Percentiles rank a stretch among this genome's conserved stretches.
phyloP scores from a whole-genome alignment of 2,888 invertebrate genomes.

The Pegoplata infirma region DNA sequence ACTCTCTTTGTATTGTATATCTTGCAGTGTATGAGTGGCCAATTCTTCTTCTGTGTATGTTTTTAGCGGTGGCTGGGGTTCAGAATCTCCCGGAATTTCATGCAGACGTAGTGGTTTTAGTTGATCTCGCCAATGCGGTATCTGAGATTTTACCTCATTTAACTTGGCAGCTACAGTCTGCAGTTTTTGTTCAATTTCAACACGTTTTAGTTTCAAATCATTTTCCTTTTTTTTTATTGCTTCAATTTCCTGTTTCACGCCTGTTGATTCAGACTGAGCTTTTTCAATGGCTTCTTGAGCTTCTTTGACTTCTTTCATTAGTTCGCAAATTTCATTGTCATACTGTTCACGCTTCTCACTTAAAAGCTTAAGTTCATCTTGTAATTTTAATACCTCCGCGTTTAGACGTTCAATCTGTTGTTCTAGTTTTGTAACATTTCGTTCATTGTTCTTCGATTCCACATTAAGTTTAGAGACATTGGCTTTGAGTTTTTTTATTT shows the following conservation, averaged over 20 bases:
- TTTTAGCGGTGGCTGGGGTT: conserved; percentile 79
- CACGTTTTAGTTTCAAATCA: conserved; percentile 83
- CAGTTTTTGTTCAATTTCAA: conserved; percentile 87
- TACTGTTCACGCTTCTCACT: conserved; percentile 81
- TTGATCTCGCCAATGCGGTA: conserved; percentile 81
- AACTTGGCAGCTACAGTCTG: conserved; percentile 81
- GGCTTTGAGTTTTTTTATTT: conserved; percentile 85
- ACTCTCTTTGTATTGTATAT: conserved; percentile 81
- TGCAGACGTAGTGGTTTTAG: conserved; percentile 81
- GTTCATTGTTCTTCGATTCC: conserved; percentile 82
- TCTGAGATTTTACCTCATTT: conserved; percentile 80
- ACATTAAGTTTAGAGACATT: conserved; percentile 85
- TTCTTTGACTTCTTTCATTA: conserved; percentile 81
- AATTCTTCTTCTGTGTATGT: conserved; percentile 84
- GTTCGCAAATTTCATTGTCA: conserved; percentile 79
- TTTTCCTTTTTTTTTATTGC: conserved; percentile 83
- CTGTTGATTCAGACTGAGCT: conserved; percentile 80
- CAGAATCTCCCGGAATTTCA: conserved; percentile 80
- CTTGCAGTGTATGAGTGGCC: conserved; percentile 80
- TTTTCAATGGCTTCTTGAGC: conserved; percentile 81
- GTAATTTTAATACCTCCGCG: conserved; percentile 84
- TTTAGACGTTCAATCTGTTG: conserved; percentile 87
- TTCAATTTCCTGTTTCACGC: conserved; percentile 83
- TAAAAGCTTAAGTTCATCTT: conserved; percentile 82
- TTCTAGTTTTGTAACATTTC: conserved; percentile 87